These are phyloP conservation scores for Meiosimyza decipiens DNA, from an alignment of 2,888 invertebrate species.

Conservation along the genomic window DNA sequence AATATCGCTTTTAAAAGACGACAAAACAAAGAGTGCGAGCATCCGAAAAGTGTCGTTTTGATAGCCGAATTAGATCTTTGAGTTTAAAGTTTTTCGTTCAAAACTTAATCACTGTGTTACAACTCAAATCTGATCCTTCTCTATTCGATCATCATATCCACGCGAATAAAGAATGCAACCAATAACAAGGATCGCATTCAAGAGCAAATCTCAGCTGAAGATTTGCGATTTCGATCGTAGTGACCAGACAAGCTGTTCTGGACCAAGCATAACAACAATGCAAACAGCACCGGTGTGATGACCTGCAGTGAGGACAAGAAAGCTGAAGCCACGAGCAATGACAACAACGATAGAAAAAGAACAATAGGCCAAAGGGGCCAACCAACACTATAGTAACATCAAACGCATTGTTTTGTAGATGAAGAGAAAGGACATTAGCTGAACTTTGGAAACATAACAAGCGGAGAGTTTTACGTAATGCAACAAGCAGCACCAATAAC, in stretches of 20 bases:
- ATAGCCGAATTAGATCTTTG: too few relatives aligned
- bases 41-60: too few relatives aligned
- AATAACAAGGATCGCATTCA: neutral
- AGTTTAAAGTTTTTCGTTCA: too few relatives aligned
- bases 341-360: neutral
- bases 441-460: neutral
- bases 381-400: neutral
- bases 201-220: slow-evolving; percentile 20
- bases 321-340: neutral
- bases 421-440: neutral
- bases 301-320: slow-evolving; percentile 32
- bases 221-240: slow-evolving; percentile 10
- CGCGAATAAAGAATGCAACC: neutral
- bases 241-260: slow-evolving; percentile 7
- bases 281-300: neutral
- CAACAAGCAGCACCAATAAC: slow-evolving; percentile 3
- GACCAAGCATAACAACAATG: neutral
- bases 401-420: neutral
- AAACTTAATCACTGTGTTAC: neutral
- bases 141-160: slow-evolving; percentile 26
- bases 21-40: too few relatives aligned
- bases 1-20: too few relatives aligned
- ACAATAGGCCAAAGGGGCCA: slow-evolving; percentile 22
- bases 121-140: slow-evolving; percentile 15
- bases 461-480: neutral